Evolutionary conservation across 2,113 vertebrate genomes (phyloP).

Genomic region (Synchiropus splendidus): DNA sequence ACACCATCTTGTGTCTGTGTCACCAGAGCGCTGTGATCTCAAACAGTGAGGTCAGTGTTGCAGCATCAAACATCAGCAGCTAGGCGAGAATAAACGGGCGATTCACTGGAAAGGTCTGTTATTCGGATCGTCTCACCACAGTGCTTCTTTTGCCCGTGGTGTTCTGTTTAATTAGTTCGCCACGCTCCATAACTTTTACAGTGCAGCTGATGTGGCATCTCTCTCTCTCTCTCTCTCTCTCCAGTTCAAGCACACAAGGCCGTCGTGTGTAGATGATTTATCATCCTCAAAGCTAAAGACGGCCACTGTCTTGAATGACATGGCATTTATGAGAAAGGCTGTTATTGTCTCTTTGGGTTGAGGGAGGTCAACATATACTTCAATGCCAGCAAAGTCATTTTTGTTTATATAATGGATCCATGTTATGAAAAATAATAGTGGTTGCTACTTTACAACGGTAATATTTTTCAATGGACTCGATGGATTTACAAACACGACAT

Average conservation of each 20-base stretch:
- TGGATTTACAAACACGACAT: no score
- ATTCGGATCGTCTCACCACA: constrained; percentile 14
- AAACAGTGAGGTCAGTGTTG: constrained; percentile 34
- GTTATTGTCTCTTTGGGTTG: no score
- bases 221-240: constrained; percentile 22
- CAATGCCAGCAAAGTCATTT: no score
- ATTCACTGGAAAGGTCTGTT: constrained; percentile 23
- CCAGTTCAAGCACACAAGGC: constrained; percentile 35
- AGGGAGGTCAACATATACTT: no score
- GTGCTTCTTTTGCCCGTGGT: constrained; percentile 21
- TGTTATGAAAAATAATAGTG: no score
- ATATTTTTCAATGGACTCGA: no score
- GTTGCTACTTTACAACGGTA: no score
- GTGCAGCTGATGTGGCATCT: constrained; percentile 44
- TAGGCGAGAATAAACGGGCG: constrained; percentile 25
- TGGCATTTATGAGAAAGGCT: constrained; percentile 24
- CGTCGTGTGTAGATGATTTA: constrained; percentile 42
- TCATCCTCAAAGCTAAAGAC: constrained; percentile 15
- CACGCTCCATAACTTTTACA: constrained; percentile 30
- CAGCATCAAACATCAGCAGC: constrained; percentile 20
- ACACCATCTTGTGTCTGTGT: constrained; percentile 14
- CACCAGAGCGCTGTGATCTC: constrained; percentile 15
- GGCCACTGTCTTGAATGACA: constrained; percentile 32
- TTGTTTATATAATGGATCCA: no score
- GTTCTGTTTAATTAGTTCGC: constrained; percentile 36